Percentiles rank a stretch among this genome's conserved stretches.
These are phyloP conservation scores for Hoplostethus atlanticus DNA, from an alignment of 2,797 vertebrate genomes.

Conservation along the genomic window DNA sequence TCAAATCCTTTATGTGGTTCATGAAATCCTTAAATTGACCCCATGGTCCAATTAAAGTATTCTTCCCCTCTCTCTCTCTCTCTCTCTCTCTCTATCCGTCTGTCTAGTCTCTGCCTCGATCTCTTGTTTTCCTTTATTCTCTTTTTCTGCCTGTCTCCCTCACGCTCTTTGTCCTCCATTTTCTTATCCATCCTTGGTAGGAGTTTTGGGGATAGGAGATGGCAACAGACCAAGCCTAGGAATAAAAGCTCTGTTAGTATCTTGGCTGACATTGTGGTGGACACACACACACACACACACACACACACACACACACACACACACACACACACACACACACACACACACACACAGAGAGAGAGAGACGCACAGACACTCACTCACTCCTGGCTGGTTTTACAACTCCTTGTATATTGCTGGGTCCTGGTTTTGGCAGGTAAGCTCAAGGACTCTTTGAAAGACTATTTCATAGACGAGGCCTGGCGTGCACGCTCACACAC, in stretches of 20 bases:
- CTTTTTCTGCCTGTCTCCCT: slow-evolving; percentile 5
- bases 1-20: no score
- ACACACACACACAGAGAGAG: slow-evolving; percentile 44
- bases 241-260: slow-evolving; percentile 84
- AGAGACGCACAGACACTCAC: slow-evolving; percentile 28
- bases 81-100: no score
- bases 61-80: no score
- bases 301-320: slow-evolving; percentile 26
- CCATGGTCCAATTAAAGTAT: no score
- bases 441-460: slow-evolving; percentile 83
- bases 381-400: slow-evolving; percentile 76
- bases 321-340: slow-evolving; percentile 28
- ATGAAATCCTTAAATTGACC: no score
- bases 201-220: slow-evolving; percentile 58
- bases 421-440: slow-evolving; percentile 79
- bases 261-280: slow-evolving; percentile 85
- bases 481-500: slow-evolving; percentile 13
- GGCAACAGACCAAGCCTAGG: slow-evolving; percentile 77
- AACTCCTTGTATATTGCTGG: slow-evolving; percentile 78
- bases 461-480: slow-evolving; percentile 72
- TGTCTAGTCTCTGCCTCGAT: not conserved
- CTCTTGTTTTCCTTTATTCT: not conserved
- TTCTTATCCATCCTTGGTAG: slow-evolving; percentile 52
- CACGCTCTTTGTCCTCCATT: slow-evolving; percentile 42
- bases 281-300: slow-evolving; percentile 44